Evolutionary conservation across 1,140 invertebrate genomes (phyloP), one percentile per base, ranked within the genome.

Genomic region (Panagrolaimus sp.): DNA sequence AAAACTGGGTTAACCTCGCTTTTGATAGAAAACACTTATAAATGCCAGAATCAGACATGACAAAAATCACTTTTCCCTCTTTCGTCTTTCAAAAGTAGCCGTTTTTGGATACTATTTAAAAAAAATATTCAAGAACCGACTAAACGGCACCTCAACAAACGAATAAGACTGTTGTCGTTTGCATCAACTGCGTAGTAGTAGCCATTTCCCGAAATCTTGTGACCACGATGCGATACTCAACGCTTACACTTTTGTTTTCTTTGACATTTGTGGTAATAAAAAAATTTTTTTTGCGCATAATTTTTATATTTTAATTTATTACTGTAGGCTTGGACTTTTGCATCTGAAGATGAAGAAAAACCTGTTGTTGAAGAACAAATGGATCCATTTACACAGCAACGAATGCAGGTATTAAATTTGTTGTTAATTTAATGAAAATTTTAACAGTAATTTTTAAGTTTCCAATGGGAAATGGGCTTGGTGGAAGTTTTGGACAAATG

Each of bases 1-100:
- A 57, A 57, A 57, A 25, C 51, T 57, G 27, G 51, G 51, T 57
- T 57, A 57, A 25, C 51, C 51, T 25, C 20, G 51, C 51, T 57
- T 25, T 57, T 57, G 31, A 38, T 38, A 38, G 31, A 38, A 38
- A 38, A 38, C 31, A 38, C 31, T 38, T 38, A 38, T 38, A 38
- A 38, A 38, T 38, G 31, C 31, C 51, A 57, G 20, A 20, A 20
- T 20, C 51, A 13, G 4, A 57, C 13, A 27, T 57, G 20, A 57
- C 11, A 57, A 57, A 51, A 57, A 20, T 1, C 9, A 14, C 11
- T 20, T 57, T 20, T 9, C n/a, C n/a, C 27, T 13, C 9, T 27
- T 20, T 25, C 20, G 51, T 11, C n/a, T 16, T 9, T 25, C 51
- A 25, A 20, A n/a, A 57, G 51, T 57, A 25, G 20, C 27, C 51